Base-by-base conservation (phyloP, 2,888 invertebrate genomes). In the Anoplius nigerrimus region DNA sequence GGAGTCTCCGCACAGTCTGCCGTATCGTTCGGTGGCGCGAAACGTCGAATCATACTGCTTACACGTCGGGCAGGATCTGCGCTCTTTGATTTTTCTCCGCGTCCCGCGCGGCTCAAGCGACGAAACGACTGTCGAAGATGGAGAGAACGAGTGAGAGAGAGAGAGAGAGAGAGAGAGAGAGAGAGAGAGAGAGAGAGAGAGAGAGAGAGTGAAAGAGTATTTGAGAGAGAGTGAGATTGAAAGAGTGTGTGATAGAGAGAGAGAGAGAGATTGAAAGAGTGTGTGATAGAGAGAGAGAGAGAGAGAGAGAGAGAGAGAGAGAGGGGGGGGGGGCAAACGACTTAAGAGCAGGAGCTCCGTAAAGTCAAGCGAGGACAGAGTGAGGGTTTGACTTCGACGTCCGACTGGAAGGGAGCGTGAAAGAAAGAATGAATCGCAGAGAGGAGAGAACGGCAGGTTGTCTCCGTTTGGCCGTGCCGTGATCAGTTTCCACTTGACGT, bases 401-500 rank as follows among this genome's bases (percentile, higher is more conserved):
- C 4, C 15, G 16, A 42, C 22, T 21, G 21, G 45, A 18, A 15
- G 20, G 42, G 18, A 16, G 42, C 11, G 34, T 18, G 27, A 27
- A 27, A 1, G 18, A 56, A 15, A 24, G 24, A 52, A 64, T 46
- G 61, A 64, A 18, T 57, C 43, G 42, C 15, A 43, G 34, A 71
- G 71, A 74, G 64, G 71, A 70, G 78, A 75, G 78, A 77, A 79
- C 70, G 74, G 78, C 81, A 82, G 80, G 78, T 78, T 78, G 82
- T 74, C 72, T 24, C 24, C 62, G 71, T 77, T 69, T 68, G 34
- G 4, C 62, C 56, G 21, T 20, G 62, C 78, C 78, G n/a, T 64
- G 82, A 84, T 84, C 85, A 86, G 86, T 86, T 82, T 81, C 80
- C 71, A 74, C 70, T 75, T 69, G 81, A 81, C 83, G 80, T 68